Evolutionary conservation across 2,113 vertebrate genomes (phyloP), one percentile per base, ranked within the genome.

Genomic region (Colius striatus): DNA sequence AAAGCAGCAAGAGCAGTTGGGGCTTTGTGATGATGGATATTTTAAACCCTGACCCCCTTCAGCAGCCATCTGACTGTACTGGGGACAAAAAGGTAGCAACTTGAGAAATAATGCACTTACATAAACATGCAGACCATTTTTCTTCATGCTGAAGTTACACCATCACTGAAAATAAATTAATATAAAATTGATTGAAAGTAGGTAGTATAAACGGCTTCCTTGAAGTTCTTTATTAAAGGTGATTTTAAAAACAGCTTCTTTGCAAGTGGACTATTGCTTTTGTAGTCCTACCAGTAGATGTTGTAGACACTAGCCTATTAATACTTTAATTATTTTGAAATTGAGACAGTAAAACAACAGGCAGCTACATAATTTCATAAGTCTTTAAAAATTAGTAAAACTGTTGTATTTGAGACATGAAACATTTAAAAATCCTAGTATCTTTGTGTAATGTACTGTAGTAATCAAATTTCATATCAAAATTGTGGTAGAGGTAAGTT

Each of bases 1-100:
- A 97, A 97, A 96, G 76, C 80, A 84, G 76, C 45, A 10, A 70
- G 77, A 92, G 93, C 75, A 65, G 45, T 6, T 2, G 1, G 19
- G 60, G 62, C 87, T 96, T 97, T 97, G 95, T 96, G 75, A 81
- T 62, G 38, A 41, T 60, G 62, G 53, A 73, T 94, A 91, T 95
- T 77, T 95, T 94, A 61, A 70, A 88, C 61, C 41, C 29, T 1
- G 17, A 85, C 67, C 67, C 45, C 26, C n/a, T 5, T 53, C 73
- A 65, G 75, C 11, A 16, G 34, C 53, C 53, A 80, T 70, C 93
- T 70, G 41, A 78, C 53, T 36, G 61, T 58, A 75, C 48, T 26
- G 71, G 2, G 22, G 68, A 90, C 76, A 88, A 75, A 84, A 87
- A 92, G 58, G 72, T 75, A 51, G 54, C 63, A 80, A 92, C 71